These are phyloP conservation scores for Drymodes brunneopygia DNA, from an alignment of 2,113 vertebrate species.

Conservation along the genomic window DNA sequence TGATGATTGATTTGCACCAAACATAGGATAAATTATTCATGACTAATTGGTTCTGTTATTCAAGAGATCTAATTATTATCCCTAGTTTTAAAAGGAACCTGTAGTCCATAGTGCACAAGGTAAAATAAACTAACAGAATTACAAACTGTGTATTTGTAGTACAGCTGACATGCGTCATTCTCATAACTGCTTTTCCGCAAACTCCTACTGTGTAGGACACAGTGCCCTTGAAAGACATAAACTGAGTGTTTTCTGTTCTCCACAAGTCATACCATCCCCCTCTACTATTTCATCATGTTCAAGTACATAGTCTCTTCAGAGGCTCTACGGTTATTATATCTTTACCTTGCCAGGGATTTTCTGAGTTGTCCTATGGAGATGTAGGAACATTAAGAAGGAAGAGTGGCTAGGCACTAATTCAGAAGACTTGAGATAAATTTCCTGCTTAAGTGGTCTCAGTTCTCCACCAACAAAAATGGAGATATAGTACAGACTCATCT, in stretches of 20 bases:
- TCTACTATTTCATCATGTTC: not conserved
- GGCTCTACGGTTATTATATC: not conserved
- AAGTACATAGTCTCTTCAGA: not conserved
- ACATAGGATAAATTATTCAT: slow-evolving; percentile 23
- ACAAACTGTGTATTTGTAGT: not conserved
- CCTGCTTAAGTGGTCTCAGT: not conserved
- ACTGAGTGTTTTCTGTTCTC: not conserved
- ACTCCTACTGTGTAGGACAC: not conserved
- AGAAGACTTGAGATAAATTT: not conserved
- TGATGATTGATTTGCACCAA: not conserved
- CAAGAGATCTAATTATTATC: not conserved
- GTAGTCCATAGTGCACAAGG: not conserved
- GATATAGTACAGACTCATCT: not conserved
- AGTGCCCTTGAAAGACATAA: not conserved
- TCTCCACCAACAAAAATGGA: not conserved
- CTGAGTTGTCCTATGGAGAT: not conserved
- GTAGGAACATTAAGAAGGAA: not conserved
- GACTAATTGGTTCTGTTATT: not conserved
- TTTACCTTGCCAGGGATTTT: not conserved
- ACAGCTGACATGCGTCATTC: not conserved
- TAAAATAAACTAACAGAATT: not conserved
- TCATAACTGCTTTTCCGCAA: not conserved
- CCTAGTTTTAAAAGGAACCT: not conserved
- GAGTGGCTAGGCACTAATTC: not conserved
- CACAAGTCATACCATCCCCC: not conserved